A percentile compares a stretch with the other conserved stretches of the same genome.
Evolutionary conservation across 2,113 vertebrate genomes (phyloP).

Genomic region (Rana temporaria): DNA sequence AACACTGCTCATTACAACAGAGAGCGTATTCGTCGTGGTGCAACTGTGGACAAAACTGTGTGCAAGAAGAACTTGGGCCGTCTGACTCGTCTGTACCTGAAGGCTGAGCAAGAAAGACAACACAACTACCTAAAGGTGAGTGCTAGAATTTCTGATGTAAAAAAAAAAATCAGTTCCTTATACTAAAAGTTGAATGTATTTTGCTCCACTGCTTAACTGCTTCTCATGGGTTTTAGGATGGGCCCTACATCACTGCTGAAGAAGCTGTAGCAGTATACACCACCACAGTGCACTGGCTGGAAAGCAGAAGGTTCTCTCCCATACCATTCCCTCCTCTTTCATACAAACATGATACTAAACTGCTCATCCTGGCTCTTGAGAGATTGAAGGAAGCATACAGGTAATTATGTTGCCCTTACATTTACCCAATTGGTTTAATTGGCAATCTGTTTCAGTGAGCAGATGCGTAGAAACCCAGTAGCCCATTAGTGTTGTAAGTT

Average conservation of each 20-base stretch:
- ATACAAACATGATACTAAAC: constrained; percentile 98
- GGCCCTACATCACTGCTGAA: constrained; percentile 97
- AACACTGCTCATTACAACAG: constrained; percentile 98
- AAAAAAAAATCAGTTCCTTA: too few species aligned
- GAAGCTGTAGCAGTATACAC: constrained; percentile 99
- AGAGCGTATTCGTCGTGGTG: constrained; percentile 96
- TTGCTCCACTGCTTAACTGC: background rate
- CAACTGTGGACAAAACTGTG: constrained; percentile 98
- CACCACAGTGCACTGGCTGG: constrained; percentile 98
- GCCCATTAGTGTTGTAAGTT: too few species aligned
- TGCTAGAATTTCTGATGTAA: too few species aligned
- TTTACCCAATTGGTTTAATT: background rate
- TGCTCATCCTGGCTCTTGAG: constrained; percentile 95
- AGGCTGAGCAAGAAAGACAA: constrained; percentile 97
- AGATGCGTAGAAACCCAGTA: too few species aligned
- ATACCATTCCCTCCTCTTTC: constrained; percentile 96
- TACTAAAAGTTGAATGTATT: background rate
- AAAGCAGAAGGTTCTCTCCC: constrained; percentile 96
- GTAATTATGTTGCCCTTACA: constrained; percentile 64
- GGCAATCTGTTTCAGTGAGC: background rate
- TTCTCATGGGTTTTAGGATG: constrained; percentile 77
- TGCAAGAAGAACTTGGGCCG: constrained; percentile 98
- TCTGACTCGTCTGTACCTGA: constrained; percentile 93
- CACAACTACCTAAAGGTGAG: constrained; percentile 98
- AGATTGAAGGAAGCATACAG: constrained; percentile 99